Base-by-base conservation (phyloP, 1,140 invertebrate genomes). In the Aphidius gifuensis region DNA sequence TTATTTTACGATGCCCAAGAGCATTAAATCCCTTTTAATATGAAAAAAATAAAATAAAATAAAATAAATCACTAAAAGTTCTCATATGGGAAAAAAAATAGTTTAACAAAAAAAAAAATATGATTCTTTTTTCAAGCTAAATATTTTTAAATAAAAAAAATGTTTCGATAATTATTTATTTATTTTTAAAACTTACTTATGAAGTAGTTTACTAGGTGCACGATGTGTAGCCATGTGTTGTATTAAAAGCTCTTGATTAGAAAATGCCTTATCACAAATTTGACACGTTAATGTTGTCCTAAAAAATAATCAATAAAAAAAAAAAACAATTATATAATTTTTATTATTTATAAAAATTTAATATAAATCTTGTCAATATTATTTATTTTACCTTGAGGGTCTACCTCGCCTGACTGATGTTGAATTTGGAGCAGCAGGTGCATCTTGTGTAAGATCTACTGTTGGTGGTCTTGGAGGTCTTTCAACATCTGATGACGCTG, bases 401-500 rank as follows among this genome's bases (percentile, higher is more conserved):
- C 78, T 71, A 42, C 78, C 79, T 62, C 79, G 69, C 68, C 77
- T 66, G 9, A 75, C 73, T 11, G 71, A 62, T 8, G 74, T 70
- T 23, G 65, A 55, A 57, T 69, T 65, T 46, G 74, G 69, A 43
- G 73, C 57, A 11, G 72, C 63, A 9, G 83, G 78, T 44, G 67
- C 65, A 58, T 85, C 84, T 45, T 82, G 81, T 0, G 84, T 85
- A 5, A 85, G 72, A 66, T 85, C 84, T 1, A 85, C 84, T 6
- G 84, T 85, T 0, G 82, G 83, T 11, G 82, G 82, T 67, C 83
- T 74, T 5, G 82, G 81, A 8, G 82, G 83, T 65, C 83, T 72
- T 60, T 83, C 82, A 16, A 83, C 74, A 3, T 80, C 79, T 32
- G 23, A 32, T 32, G 23, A 32, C 1, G 23, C 2, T 32, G 23